Conservation (phyloP, 2,888 invertebrate genomes). For the Thumatha senex region DNA sequence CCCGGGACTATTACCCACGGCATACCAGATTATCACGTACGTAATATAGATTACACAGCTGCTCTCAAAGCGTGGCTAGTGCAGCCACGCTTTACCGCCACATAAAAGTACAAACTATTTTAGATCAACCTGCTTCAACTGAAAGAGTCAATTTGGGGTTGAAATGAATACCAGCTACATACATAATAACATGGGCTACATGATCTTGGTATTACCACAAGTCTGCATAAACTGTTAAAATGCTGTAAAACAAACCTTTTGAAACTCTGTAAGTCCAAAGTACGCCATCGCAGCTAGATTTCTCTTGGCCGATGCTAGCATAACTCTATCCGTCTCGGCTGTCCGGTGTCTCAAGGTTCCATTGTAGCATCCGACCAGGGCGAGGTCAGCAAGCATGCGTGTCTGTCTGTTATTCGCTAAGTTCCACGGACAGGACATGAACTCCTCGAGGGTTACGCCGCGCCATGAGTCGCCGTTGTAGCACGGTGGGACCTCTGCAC, state of each 20-base stretch:
- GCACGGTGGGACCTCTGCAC: slow-evolving; percentile 93
- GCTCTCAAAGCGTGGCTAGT: no score
- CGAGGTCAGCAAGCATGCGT: slow-evolving; percentile 98
- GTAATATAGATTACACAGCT: no score
- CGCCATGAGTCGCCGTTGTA: slow-evolving; percentile 92
- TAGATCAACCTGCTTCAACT: no score
- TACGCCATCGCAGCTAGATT: slow-evolving; percentile 98
- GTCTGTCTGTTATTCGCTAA: slow-evolving; percentile 98
- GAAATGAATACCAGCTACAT: no score
- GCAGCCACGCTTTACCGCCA: no score
- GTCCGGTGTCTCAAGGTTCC: slow-evolving; percentile 87
- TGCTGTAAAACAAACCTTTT: slow-evolving; percentile 85
- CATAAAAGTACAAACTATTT: no score
- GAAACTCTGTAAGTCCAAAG: slow-evolving; percentile 98
- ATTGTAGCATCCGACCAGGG: slow-evolving; percentile 97
- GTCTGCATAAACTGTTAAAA: no score
- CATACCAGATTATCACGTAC: no score
- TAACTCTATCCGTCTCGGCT: slow-evolving; percentile 90
- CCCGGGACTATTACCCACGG: no score
- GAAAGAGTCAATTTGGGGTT: no score
- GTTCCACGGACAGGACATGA: slow-evolving; percentile 95
- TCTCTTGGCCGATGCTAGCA: slow-evolving; percentile 97
- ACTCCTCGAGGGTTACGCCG: slow-evolving; percentile 95
- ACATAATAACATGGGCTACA: no score
- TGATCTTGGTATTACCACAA: no score